Evolutionary conservation across 2,888 invertebrate genomes (phyloP).

Genomic region (Pollenia griseotomentosa): DNA sequence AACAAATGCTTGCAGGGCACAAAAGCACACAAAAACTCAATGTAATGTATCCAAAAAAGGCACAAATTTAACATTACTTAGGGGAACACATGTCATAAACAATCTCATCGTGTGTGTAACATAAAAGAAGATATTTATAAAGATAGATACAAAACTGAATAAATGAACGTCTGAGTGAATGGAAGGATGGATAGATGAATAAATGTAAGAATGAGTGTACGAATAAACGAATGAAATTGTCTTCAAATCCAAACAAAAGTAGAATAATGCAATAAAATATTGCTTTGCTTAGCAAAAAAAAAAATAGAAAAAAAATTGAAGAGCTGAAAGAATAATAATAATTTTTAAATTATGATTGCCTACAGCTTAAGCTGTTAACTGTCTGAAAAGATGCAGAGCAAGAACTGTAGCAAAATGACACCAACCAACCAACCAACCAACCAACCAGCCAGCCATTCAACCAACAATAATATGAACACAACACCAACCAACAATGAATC

Average conservation of each 20-base stretch:
- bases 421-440: not conserved
- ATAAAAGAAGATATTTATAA: constrained; percentile 16
- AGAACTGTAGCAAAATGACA: constrained; percentile 10
- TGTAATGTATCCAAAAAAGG: constrained; percentile 26
- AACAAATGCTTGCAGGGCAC: constrained; percentile 9
- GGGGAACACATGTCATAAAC: constrained; percentile 69
- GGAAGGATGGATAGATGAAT: constrained; percentile 5
- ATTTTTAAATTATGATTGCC: constrained; percentile 73
- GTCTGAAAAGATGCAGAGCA: constrained; percentile 31
- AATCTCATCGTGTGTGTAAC: constrained; percentile 50
- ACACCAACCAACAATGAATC: not conserved
- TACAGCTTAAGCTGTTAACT: constrained; percentile 60
- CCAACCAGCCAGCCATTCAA: not conserved
- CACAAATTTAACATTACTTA: constrained; percentile 57
- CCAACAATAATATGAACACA: constrained; percentile 13
- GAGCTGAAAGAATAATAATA: constrained; percentile 61
- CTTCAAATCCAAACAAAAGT: constrained; percentile 43
- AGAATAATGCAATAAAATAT: constrained; percentile 66
- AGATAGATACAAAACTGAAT: constrained; percentile 33
- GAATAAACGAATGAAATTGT: constrained; percentile 48
- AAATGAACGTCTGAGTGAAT: constrained; percentile 22
- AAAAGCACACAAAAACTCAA: constrained; percentile 18
- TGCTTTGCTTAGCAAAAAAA: constrained; percentile 59
- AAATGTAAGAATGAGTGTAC: constrained; percentile 1
- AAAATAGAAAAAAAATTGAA: constrained; percentile 20